phyloP scores from a whole-genome alignment of 2,888 invertebrate genomes.

The Hypselothyrea guttata region DNA sequence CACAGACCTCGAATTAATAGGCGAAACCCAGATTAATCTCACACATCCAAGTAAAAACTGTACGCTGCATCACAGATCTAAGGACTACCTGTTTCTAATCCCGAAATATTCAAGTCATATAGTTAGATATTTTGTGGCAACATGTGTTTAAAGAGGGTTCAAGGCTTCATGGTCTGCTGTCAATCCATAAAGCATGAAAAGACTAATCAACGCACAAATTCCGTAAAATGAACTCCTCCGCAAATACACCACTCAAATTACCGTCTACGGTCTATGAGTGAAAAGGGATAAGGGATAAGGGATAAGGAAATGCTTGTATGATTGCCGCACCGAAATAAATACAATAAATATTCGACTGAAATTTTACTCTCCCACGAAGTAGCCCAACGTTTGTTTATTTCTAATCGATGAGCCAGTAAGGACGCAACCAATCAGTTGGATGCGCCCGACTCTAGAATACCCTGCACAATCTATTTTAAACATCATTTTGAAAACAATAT shows the following conservation, averaged over 20 bases:
- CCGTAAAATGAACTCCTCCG: constrained; percentile 34
- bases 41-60: too few species aligned
- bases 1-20: too few species aligned
- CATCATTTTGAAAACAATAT: too few species aligned
- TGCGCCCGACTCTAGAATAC: too few species aligned
- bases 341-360: constrained; percentile 54
- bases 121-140: constrained; percentile 50
- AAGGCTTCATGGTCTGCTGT: constrained; percentile 57
- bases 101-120: constrained; percentile 37
- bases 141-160: constrained; percentile 81
- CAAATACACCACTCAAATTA: constrained; percentile 55
- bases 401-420: constrained; percentile 20
- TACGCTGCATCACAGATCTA: not conserved
- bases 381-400: constrained; percentile 37
- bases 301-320: constrained; percentile 31
- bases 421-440: too few species aligned
- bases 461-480: too few species aligned
- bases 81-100: constrained; percentile 37
- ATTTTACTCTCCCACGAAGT: constrained; percentile 73
- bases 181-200: constrained; percentile 51
- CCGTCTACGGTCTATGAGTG: constrained; percentile 21
- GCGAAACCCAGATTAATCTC: too few species aligned
- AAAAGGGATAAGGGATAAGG: constrained; percentile 32
- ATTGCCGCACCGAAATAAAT: constrained; percentile 44
- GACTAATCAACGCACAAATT: constrained; percentile 63